A percentile compares a stretch with the other conserved stretches of the same genome.
phyloP scores from a whole-genome alignment of 2,797 vertebrate genomes.

The Tinamus major region DNA sequence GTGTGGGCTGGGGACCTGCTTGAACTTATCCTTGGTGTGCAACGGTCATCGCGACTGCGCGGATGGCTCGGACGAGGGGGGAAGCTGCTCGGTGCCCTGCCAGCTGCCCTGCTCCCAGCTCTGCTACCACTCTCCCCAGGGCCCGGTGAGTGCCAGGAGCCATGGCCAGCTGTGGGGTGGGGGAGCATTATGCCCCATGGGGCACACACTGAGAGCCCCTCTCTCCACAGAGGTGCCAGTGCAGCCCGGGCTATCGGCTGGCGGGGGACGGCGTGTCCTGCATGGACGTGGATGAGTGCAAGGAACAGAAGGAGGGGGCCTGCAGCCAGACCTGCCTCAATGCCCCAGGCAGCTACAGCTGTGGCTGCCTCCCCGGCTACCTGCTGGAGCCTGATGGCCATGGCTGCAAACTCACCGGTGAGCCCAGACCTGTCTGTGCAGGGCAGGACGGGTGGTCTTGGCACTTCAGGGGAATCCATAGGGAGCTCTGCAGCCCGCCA shows the following conservation, averaged over 20 bases:
- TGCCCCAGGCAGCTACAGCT: conserved; percentile 83
- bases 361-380: conserved; percentile 83
- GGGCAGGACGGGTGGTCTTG: rapidly evolving
- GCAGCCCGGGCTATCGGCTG: background rate
- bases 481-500: background rate
- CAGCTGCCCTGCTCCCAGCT: conserved; percentile 78
- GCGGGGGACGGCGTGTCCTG: conserved; percentile 73
- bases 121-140: conserved; percentile 86
- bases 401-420: conserved; percentile 88
- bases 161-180: background rate
- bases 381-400: conserved; percentile 84
- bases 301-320: background rate
- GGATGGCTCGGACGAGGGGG: conserved; percentile 87
- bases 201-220: background rate
- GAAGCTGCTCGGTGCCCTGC: conserved; percentile 74
- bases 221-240: conserved; percentile 46
- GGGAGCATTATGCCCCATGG: rapidly evolving
- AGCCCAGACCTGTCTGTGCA: background rate
- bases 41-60: conserved; percentile 82
- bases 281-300: conserved; percentile 87
- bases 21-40: conserved; percentile 82
- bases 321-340: conserved; percentile 92
- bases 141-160: conserved; percentile 82
- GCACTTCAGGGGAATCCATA: rapidly evolving
- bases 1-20: conserved; percentile 82